Percentiles rank a stretch among this genome's conserved stretches.
Evolutionary conservation across 2,888 invertebrate genomes (phyloP).

Genomic region (Rhodophaea formosa): DNA sequence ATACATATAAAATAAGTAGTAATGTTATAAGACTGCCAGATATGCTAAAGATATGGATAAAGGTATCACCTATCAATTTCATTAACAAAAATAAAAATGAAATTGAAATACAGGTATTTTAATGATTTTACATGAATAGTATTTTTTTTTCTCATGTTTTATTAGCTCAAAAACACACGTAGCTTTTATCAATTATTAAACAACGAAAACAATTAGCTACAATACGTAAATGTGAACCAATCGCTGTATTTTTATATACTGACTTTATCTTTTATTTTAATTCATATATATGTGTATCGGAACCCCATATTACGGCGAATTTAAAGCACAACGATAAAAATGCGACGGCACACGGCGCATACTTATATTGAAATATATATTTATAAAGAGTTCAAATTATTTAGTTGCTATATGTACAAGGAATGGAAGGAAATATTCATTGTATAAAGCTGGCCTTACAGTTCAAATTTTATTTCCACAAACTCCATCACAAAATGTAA

Average conservation of each 20-base stretch:
- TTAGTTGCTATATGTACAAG: not conserved
- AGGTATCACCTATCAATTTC: not conserved
- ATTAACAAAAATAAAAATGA: not conserved
- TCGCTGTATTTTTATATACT: slow-evolving; percentile 20
- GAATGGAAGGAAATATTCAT: not conserved
- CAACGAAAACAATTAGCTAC: slow-evolving; percentile 12
- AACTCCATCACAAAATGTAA: too few species aligned
- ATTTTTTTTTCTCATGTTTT: not conserved
- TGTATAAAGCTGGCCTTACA: too few species aligned
- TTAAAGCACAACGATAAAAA: slow-evolving; percentile 39
- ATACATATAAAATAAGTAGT: not conserved
- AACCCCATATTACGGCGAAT: slow-evolving; percentile 33
- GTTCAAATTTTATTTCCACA: too few species aligned
- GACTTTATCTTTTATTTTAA: not conserved
- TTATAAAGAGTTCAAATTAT: not conserved
- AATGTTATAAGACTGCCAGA: slow-evolving; percentile 8
- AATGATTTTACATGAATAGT: too few species aligned
- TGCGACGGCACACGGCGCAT: not conserved
- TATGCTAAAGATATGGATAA: not conserved
- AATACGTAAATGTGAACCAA: not conserved
- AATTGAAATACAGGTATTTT: too few species aligned
- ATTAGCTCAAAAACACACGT: not conserved
- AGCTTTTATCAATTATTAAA: not conserved
- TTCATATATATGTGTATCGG: slow-evolving; percentile 21
- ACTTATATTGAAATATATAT: slow-evolving; percentile 2